phyloP scores from a whole-genome alignment of 2,113 vertebrate genomes.

The Sylvietta virens region DNA sequence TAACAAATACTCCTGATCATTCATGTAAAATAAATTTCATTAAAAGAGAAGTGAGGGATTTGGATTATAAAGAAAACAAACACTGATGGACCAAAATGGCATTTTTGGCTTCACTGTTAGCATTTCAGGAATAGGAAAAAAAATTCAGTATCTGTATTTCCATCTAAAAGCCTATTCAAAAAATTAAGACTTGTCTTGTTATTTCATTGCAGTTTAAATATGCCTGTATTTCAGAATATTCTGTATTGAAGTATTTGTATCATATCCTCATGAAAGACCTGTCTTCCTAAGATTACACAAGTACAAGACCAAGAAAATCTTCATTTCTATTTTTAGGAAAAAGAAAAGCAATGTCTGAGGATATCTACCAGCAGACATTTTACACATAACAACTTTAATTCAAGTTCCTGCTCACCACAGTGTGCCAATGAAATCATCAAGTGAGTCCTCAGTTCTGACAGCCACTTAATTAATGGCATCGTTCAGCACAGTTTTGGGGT shows the following conservation, averaged over 20 bases:
- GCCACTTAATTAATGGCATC: neutral
- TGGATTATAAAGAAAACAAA: neutral
- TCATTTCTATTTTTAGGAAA: neutral
- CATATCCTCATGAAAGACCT: neutral
- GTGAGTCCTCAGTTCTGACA: neutral
- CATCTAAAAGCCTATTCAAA: neutral
- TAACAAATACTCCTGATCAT: neutral
- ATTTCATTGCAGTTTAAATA: neutral
- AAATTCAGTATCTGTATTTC: neutral
- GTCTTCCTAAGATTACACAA: neutral
- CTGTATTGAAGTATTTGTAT: neutral
- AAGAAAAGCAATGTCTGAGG: neutral
- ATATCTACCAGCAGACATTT: neutral
- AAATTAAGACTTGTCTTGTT: neutral
- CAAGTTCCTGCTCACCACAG: neutral
- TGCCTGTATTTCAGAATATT: neutral
- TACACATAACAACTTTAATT: neutral
- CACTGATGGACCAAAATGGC: neutral
- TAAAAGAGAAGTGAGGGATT: accelerated
- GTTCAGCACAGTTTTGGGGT: neutral
- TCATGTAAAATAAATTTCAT: neutral
- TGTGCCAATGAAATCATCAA: neutral
- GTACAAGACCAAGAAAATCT: neutral
- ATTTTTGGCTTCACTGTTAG: neutral
- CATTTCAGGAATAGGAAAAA: neutral